phyloP scores from a whole-genome alignment of 2,888 invertebrate species.

The Chrysolina oricalcia region DNA sequence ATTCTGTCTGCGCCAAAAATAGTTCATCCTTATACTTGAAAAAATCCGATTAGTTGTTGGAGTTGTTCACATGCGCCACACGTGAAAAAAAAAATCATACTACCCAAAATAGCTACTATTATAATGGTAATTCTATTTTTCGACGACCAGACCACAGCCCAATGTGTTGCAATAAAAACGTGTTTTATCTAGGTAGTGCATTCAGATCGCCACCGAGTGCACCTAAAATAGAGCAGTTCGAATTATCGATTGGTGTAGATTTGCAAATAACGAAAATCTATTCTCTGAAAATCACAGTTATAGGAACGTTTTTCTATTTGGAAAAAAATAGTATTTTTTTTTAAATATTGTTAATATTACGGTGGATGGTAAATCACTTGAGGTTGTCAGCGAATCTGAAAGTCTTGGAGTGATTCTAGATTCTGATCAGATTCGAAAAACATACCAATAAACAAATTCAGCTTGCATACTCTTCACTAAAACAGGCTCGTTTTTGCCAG shows the following conservation, averaged over 20 bases:
- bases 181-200: constrained; percentile 15
- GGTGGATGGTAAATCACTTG: too few relatives aligned
- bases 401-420: too few relatives aligned
- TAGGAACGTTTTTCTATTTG: too few relatives aligned
- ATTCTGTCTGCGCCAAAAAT: constrained; percentile 25
- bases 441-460: too few relatives aligned
- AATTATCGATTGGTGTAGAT: background rate
- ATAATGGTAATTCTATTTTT: constrained; percentile 27
- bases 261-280: too few relatives aligned
- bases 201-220: background rate
- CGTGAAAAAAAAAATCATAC: constrained; percentile 14
- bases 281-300: too few relatives aligned
- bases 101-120: constrained; percentile 27
- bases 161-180: constrained; percentile 10
- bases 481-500: too few relatives aligned
- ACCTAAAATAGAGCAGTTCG: constrained; percentile 3
- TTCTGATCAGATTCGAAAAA: too few relatives aligned
- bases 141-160: constrained; percentile 7
- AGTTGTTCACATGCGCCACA: constrained; percentile 30
- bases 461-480: too few relatives aligned
- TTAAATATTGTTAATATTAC: too few relatives aligned
- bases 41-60: constrained; percentile 7
- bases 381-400: too few relatives aligned
- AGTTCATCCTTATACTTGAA: background rate
- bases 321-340: too few relatives aligned